Base-by-base conservation (phyloP, 2,113 vertebrate genomes). In the Salvator merianae region DNA sequence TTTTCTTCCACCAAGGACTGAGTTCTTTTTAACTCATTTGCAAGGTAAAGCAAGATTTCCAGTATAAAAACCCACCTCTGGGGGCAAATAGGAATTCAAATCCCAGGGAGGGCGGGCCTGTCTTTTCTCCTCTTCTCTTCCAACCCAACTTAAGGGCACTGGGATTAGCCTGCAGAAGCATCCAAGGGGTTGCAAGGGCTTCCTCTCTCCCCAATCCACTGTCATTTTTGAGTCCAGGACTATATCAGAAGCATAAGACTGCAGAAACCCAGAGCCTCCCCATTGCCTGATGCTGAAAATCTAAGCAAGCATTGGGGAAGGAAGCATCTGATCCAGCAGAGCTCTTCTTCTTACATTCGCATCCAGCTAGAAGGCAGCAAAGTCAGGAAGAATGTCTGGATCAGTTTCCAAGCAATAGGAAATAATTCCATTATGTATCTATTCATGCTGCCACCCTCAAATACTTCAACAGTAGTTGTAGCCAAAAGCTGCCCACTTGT, bases 1-100 rank as follows among this genome's bases (percentile, higher is more conserved):
- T 82, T 84, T 86, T 79, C 87, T 84, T 47, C 70, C 24, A 68
- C 59, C 12, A 43, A 81, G 78, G 84, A 87, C 89, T 91, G 88
- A 90, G 90, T 90, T 79, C 77, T 85, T 93, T 92, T 95, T 92
- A 94, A 96, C 91, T 95, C 94, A 95, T 95, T 96, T 95, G 95
- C 91, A 95, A 96, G 95, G 94, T 95, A 95, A 95, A 93, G 95
- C 93, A 94, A 95, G 95, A 63, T 75, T 1, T 53, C 38, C 74
- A 6, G n/a, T n/a, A n/a, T n/a, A n/a, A n/a, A n/a, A n/a, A n/a
- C n/a, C n/a, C n/a, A n/a, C n/a, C n/a, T n/a, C n/a, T n/a, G n/a
- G n/a, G n/a, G 8, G 65, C 32, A 30, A 72, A 72, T 7, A 26
- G 30, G 3, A n/a, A 32, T 24, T 40, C 43, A 88, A 88, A 20